Evolutionary conservation across 2,888 invertebrate genomes (phyloP), one percentile per base, ranked within the genome.

Genomic region (Ennomos fuscantarius): DNA sequence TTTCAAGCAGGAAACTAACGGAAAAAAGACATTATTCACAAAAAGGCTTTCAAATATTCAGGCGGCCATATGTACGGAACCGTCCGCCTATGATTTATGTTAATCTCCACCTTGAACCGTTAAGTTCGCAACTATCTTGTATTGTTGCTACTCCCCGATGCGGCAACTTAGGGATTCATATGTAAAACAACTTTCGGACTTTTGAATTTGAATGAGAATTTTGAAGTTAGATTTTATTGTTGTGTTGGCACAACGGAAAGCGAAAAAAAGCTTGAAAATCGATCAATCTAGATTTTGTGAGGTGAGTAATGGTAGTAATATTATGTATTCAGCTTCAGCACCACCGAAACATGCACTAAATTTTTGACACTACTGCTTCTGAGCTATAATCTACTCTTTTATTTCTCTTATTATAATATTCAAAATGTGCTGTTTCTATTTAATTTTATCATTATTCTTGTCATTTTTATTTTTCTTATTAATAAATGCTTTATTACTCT

Each of bases 41-140:
- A 52, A 51, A 48, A 63, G 47, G 65, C 61, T 68, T 57, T 76
- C 62, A 76, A 70, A 76, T 76, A 77, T 79, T 78, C 73, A 77
- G 41, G 65, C 71, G 62, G 61, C 62, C 75, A 75, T 73, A 72
- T 73, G 76, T 59, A 63, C 60, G 66, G 62, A 49, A 60, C 70
- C 70, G 68, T 69, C 68, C 24, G 24, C 24, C 68, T 65, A 65
- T 78, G 79, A 82, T 79, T 79, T 83, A 83, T 83, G 83, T 62
- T 78, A 79, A 83, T 81, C 78, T 76, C 72, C 67, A 71, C 70
- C 69, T 70, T 63, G 57, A 54, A 61, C 66, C 62, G 70, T 62
- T 63, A 73, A 75, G 69, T 73, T 74, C 54, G 46, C 59, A 73
- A 77, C 72, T 72, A 73, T 61, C 63, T 63, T 63, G 66, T 65